phyloP scores from a whole-genome alignment of 2,888 invertebrate genomes.

The Euzetes globulus region DNA sequence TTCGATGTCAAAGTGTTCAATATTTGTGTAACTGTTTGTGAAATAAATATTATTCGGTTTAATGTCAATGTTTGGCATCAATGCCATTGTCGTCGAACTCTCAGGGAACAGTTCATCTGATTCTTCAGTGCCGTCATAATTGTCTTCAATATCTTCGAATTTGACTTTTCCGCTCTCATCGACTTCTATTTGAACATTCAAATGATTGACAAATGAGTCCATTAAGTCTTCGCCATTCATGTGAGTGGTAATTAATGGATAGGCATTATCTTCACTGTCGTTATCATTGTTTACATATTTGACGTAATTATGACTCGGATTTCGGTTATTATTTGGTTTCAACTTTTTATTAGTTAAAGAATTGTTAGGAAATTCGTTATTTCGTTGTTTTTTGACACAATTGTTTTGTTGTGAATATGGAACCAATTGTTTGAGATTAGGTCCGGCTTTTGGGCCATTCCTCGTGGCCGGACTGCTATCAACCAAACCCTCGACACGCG shows the following conservation, averaged over 20 bases:
- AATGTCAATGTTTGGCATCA: constrained; percentile 16
- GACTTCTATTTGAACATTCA: constrained; percentile 20
- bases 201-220: neutral
- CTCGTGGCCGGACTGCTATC: neutral
- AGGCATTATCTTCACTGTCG: neutral
- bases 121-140: neutral
- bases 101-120: neutral
- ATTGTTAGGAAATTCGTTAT: neutral
- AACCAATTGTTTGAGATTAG: neutral
- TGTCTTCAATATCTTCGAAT: neutral
- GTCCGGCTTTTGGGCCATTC: neutral
- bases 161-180: constrained; percentile 14
- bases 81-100: neutral
- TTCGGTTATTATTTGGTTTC: neutral
- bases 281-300: neutral
- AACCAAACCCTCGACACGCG: neutral
- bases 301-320: neutral
- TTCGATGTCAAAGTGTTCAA: constrained; percentile 24
- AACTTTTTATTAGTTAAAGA: constrained; percentile 4
- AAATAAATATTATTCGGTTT: constrained; percentile 19
- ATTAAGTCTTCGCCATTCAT: neutral
- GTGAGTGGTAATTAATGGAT: neutral
- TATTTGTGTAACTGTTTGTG: constrained; percentile 13
- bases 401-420: neutral
- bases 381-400: neutral